A percentile compares a stretch with the other conserved stretches of the same genome.
These are phyloP conservation scores for Polypedilum pembai DNA, from an alignment of 1,140 invertebrate genomes.

Conservation along the genomic window DNA sequence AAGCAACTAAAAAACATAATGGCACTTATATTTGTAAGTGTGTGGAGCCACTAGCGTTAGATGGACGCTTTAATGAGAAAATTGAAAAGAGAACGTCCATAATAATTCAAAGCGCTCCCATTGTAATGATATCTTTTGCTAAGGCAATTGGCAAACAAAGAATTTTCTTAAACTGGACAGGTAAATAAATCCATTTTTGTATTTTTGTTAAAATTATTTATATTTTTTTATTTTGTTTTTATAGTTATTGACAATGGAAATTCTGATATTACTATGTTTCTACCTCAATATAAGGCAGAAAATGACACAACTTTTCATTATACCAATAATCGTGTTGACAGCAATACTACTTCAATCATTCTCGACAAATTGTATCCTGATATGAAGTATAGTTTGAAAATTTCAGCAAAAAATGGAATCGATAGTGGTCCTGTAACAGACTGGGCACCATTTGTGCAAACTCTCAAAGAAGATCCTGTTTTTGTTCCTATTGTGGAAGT, in stretches of 20 bases:
- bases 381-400: slow-evolving; percentile 55
- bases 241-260: slow-evolving; percentile 59
- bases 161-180: slow-evolving; percentile 75
- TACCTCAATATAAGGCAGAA: slow-evolving; percentile 54
- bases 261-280: slow-evolving; percentile 57
- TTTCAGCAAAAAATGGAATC: slow-evolving; percentile 47
- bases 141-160: slow-evolving; percentile 65
- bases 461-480: slow-evolving; percentile 60
- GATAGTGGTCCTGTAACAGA: slow-evolving; percentile 46
- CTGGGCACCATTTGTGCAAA: slow-evolving; percentile 50
- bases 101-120: slow-evolving; percentile 60
- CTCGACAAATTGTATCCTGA: slow-evolving; percentile 52
- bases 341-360: slow-evolving; percentile 54
- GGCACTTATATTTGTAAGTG: slow-evolving; percentile 54
- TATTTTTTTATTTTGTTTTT: slow-evolving; percentile 23
- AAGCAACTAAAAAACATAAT: slow-evolving; percentile 56
- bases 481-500: slow-evolving; percentile 69
- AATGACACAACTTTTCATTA: slow-evolving; percentile 45
- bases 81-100: slow-evolving; percentile 42
- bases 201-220: too few relatives aligned
- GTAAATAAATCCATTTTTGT: not conserved
- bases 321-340: slow-evolving; percentile 48
- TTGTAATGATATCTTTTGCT: slow-evolving; percentile 61
- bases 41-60: slow-evolving; percentile 33
- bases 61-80: slow-evolving; percentile 31